A percentile compares a stretch with the other conserved stretches of the same genome.
phyloP scores from a whole-genome alignment of 2,888 invertebrate species.

The Dendrolimus houi region DNA sequence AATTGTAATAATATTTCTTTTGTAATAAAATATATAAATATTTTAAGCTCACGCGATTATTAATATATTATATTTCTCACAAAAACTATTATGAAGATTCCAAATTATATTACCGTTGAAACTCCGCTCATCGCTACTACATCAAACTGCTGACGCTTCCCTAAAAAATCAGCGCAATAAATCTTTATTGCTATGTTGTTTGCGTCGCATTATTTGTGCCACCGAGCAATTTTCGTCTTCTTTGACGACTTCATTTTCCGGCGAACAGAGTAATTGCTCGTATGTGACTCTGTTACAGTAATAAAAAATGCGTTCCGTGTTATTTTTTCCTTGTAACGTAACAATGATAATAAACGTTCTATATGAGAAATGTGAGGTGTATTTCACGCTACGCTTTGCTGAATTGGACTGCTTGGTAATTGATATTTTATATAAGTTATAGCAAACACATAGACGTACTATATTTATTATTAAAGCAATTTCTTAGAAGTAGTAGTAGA shows the following conservation, averaged over 20 bases:
- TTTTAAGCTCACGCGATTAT: no score
- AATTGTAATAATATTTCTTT: no score
- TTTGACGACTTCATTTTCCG: constrained; percentile 58
- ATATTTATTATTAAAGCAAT: no score
- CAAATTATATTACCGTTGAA: not conserved
- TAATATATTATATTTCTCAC: no score
- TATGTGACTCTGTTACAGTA: constrained; percentile 26
- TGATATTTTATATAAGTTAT: no score
- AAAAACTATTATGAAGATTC: no score
- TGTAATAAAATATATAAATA: no score
- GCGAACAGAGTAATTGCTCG: constrained; percentile 43
- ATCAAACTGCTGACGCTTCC: constrained; percentile 11
- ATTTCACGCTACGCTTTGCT: not conserved
- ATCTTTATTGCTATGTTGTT: constrained; percentile 70
- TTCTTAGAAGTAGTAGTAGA: no score
- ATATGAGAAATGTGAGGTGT: not conserved
- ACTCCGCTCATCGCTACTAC: not conserved
- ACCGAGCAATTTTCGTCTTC: constrained; percentile 54
- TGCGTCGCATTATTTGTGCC: constrained; percentile 62
- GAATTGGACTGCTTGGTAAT: not conserved
- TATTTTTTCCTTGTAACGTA: not conserved
- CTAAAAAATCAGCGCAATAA: constrained; percentile 66
- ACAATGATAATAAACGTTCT: not conserved
- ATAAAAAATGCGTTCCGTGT: constrained; percentile 10
- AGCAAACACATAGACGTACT: no score